These are phyloP conservation scores for Pteronura brasiliensis DNA, from an alignment of 2,113 vertebrate species.

Conservation along the genomic window DNA sequence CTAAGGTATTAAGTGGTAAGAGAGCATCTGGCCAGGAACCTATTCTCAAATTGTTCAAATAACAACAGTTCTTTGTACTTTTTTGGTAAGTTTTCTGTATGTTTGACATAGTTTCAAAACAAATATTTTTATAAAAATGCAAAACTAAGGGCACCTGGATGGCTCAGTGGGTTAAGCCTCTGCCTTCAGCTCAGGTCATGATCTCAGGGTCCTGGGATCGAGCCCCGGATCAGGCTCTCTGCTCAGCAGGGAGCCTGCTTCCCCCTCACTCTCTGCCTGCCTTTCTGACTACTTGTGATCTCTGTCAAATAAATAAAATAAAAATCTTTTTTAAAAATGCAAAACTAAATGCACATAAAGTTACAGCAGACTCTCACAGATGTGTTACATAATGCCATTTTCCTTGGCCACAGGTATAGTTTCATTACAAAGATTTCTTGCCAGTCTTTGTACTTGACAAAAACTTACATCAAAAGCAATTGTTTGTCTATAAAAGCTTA, in stretches of 20 bases:
- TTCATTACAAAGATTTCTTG: not conserved
- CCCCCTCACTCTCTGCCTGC: no score
- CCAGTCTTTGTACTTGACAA: not conserved
- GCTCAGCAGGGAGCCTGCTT: no score
- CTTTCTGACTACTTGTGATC: no score
- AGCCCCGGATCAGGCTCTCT: no score
- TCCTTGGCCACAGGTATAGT: not conserved
- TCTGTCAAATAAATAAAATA: no score
- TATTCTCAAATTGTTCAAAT: not conserved
- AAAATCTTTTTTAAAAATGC: not conserved
- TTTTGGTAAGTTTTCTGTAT: not conserved
- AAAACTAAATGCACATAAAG: not conserved
- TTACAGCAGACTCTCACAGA: not conserved
- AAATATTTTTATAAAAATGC: not conserved
- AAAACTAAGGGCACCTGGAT: not conserved
- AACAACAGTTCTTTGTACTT: not conserved
- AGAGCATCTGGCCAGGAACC: not conserved
- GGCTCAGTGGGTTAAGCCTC: no score
- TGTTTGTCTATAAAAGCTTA: not conserved
- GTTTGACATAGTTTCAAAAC: constrained; percentile 7
- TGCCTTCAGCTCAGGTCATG: no score
- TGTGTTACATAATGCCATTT: not conserved
- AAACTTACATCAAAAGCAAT: not conserved
- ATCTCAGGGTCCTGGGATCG: no score
- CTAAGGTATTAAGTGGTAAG: not conserved